Percentiles rank a stretch among this genome's conserved stretches.
These are phyloP conservation scores for Albula glossodonta DNA, from an alignment of 2,113 vertebrate genomes.

Conservation along the genomic window DNA sequence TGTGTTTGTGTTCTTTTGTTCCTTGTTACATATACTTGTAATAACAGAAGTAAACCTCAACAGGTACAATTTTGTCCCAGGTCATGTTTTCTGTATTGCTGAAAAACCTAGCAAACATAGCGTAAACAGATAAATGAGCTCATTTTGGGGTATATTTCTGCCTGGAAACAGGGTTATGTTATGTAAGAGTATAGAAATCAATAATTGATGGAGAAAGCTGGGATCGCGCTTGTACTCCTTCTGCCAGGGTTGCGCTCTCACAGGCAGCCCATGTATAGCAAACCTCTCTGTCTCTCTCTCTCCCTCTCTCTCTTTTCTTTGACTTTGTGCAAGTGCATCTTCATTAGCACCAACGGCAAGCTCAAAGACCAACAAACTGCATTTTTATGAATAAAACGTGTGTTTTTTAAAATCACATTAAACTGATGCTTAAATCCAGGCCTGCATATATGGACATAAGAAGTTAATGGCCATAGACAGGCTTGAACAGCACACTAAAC, in stretches of 20 bases:
- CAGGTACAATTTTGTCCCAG: neutral
- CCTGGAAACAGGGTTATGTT: conserved; percentile 41
- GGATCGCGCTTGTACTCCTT: neutral
- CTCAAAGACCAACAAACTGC: too few relatives aligned
- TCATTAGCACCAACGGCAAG: too few relatives aligned
- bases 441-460: too few relatives aligned
- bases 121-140: neutral
- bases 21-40: neutral
- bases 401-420: too few relatives aligned
- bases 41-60: neutral
- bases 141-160: neutral
- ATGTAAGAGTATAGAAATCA: conserved; percentile 52
- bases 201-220: conserved; percentile 45
- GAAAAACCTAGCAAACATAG: neutral
- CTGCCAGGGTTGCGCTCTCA: neutral
- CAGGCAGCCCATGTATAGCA: neutral
- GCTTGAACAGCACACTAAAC: too few relatives aligned
- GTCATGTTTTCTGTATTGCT: neutral
- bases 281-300: neutral
- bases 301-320: neutral
- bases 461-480: too few relatives aligned
- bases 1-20: neutral
- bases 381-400: too few relatives aligned
- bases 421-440: too few relatives aligned
- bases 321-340: too few relatives aligned